Conservation (phyloP, 2,113 vertebrate species). For the Poeciliopsis retropinna region DNA sequence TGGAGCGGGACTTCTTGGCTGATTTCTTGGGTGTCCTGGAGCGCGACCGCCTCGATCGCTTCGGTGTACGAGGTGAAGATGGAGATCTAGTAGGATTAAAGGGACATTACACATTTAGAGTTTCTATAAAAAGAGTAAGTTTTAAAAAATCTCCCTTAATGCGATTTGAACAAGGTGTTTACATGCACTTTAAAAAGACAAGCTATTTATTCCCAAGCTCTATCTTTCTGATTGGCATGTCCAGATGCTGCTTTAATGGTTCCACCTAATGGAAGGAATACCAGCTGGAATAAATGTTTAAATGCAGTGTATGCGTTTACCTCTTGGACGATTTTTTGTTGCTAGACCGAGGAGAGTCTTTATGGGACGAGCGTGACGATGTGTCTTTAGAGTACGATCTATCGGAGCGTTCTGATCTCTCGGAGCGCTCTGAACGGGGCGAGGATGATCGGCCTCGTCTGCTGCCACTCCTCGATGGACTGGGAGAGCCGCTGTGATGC, state of each 20-base stretch:
- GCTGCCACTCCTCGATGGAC: conserved; percentile 89
- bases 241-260: not conserved
- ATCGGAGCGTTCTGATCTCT: conserved; percentile 88
- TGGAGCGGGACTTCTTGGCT: conserved; percentile 95
- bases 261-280: not conserved
- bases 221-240: too few relatives aligned
- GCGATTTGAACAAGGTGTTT: not conserved
- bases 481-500: conserved; percentile 91
- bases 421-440: conserved; percentile 92
- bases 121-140: not conserved
- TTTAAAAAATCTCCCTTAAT: not conserved
- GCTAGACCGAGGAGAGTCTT: conserved; percentile 93
- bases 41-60: conserved; percentile 91
- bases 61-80: conserved; percentile 94
- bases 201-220: not conserved
- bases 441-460: conserved; percentile 91
- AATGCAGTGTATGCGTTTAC: conserved; percentile 65
- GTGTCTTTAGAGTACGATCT: conserved; percentile 92
- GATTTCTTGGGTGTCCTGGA: conserved; percentile 97
- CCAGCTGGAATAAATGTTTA: too few relatives aligned
- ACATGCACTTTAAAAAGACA: too few relatives aligned
- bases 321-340: conserved; percentile 94
- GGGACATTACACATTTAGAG: not conserved
- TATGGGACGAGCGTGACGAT: conserved; percentile 88
- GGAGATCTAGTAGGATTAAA: conserved; percentile 83